Conservation (phyloP, 2,888 invertebrate species). For the Aricia artaxerxes region DNA sequence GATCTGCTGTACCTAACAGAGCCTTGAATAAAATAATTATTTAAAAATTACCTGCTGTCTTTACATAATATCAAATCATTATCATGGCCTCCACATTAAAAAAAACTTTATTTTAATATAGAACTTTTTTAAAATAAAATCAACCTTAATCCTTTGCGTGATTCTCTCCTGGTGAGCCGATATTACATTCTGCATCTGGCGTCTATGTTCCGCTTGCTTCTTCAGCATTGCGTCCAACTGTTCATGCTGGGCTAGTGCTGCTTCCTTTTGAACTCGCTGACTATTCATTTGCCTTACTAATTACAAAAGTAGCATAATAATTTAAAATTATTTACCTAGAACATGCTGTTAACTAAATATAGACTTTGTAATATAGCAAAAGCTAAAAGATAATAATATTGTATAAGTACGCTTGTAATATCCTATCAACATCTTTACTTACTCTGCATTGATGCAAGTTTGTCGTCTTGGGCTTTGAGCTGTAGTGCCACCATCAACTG, state of each 20-base stretch:
- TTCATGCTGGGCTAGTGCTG: slow-evolving; percentile 73
- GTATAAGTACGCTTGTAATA: neutral
- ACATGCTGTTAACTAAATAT: no score
- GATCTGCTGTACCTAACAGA: slow-evolving; percentile 54
- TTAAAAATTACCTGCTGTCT: no score
- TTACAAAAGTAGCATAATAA: slow-evolving; percentile 40
- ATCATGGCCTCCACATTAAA: no score
- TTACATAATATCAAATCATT: no score
- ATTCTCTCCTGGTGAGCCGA: slow-evolving; percentile 82
- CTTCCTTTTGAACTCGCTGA: slow-evolving; percentile 74
- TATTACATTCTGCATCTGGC: slow-evolving; percentile 80
- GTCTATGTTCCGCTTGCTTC: slow-evolving; percentile 78
- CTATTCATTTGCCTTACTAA: slow-evolving; percentile 68
- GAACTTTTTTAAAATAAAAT: no score
- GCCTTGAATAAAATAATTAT: slow-evolving; percentile 49
- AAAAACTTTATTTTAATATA: no score
- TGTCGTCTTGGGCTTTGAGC: slow-evolving; percentile 83
- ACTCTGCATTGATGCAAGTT: slow-evolving; percentile 78
- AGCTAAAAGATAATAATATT: no score
- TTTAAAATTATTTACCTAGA: no score
- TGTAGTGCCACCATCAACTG: slow-evolving; percentile 82
- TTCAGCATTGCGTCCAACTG: slow-evolving; percentile 77
- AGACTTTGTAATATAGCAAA: no score
- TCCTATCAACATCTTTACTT: slow-evolving; percentile 45
- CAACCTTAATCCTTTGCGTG: slow-evolving; percentile 80